A percentile compares a stretch with the other conserved stretches of the same genome.
phyloP scores from a whole-genome alignment of 1,140 invertebrate species.

The Andrena cerasifolii region DNA sequence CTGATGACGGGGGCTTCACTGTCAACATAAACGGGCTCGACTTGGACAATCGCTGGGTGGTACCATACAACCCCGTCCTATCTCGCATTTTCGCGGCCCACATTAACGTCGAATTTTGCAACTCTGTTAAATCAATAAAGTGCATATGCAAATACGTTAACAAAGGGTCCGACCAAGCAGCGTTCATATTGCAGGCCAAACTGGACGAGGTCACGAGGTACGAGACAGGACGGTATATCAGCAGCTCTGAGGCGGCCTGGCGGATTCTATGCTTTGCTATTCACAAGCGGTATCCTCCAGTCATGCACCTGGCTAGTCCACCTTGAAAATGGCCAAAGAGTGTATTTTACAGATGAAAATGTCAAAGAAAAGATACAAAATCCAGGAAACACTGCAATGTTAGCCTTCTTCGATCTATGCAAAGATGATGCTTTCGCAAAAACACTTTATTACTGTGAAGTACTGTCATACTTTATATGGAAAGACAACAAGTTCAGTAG shows the following conservation, averaged over 20 bases:
- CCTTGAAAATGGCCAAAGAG: conserved; percentile 1
- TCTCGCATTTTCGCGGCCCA: background rate
- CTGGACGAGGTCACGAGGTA: background rate
- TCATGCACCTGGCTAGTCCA: background rate
- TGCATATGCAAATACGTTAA: background rate
- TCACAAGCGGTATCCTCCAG: background rate
- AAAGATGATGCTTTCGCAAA: background rate
- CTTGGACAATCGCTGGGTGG: background rate
- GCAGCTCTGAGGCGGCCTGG: background rate
- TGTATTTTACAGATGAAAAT: background rate
- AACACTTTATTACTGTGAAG: background rate
- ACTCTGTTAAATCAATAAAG: no score
- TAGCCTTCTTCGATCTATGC: background rate
- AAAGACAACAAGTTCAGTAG: background rate
- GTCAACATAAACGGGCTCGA: background rate
- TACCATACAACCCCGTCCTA: background rate
- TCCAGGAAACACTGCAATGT: background rate
- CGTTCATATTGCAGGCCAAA: background rate
- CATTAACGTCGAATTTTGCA: background rate
- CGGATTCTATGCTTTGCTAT: background rate
- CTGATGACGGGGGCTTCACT: background rate
- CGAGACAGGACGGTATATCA: background rate
- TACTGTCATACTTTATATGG: background rate
- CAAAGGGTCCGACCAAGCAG: background rate
- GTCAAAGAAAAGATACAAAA: background rate